phyloP scores from a whole-genome alignment of 2,113 vertebrate species.

The Climacteris rufus region DNA sequence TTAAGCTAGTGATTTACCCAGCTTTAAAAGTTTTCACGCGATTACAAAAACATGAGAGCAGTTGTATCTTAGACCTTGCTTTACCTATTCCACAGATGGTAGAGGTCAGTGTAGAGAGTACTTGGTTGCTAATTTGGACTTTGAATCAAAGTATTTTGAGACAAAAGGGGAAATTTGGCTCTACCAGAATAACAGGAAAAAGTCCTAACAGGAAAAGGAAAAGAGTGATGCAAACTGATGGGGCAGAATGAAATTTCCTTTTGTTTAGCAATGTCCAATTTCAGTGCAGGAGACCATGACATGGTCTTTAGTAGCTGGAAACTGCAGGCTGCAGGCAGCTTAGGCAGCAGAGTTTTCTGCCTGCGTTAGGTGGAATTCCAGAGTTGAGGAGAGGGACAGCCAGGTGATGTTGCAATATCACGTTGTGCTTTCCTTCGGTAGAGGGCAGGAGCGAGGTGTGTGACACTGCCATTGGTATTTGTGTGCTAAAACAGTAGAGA shows the following conservation, averaged over 20 bases:
- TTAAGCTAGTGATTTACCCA: background rate
- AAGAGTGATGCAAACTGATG: background rate
- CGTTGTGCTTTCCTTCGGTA: background rate
- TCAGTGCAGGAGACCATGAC: background rate
- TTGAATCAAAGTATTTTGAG: background rate
- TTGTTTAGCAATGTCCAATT: background rate
- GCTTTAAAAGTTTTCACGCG: background rate
- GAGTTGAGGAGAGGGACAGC: background rate
- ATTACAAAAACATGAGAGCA: background rate
- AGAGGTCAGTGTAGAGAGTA: background rate
- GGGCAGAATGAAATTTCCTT: slow-evolving; percentile 3
- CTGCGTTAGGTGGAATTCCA: background rate
- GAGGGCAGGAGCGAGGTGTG: background rate
- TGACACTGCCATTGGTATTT: background rate
- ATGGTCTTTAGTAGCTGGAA: background rate
- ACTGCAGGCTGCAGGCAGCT: background rate
- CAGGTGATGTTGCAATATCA: background rate
- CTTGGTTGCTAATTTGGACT: background rate
- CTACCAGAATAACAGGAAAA: background rate
- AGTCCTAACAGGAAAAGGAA: background rate
- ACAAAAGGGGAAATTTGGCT: background rate
- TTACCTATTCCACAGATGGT: background rate
- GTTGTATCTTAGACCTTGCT: background rate
- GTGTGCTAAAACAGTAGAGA: accelerated
- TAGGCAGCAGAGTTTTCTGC: background rate